Percentiles rank a stretch among this genome's conserved stretches.
Evolutionary conservation across 2,888 invertebrate genomes (phyloP).

Genomic region (Meganola albula): DNA sequence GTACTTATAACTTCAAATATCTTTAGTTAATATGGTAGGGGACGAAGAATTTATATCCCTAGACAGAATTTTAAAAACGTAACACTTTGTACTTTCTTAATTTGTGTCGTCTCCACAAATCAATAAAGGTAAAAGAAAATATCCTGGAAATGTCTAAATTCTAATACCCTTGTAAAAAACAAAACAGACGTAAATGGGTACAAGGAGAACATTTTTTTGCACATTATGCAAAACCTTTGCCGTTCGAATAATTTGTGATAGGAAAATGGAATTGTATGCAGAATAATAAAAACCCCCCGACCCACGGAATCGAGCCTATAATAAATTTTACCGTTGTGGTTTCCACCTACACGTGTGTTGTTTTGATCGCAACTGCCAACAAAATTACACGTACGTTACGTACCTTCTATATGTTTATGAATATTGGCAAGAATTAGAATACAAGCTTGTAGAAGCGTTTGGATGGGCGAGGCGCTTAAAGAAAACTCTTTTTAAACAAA

Average conservation of each 20-base stretch:
- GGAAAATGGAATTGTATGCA: slow-evolving; percentile 73
- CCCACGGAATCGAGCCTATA: slow-evolving; percentile 59
- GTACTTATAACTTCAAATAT: slow-evolving; percentile 11
- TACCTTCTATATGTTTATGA: no score
- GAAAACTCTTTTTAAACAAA: no score
- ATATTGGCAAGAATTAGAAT: no score
- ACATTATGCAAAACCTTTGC: slow-evolving; percentile 64
- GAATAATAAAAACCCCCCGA: slow-evolving; percentile 71
- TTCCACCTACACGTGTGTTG: slow-evolving; percentile 41
- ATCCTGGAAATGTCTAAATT: no score
- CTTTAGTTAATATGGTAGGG: no score
- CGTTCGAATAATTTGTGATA: slow-evolving; percentile 69
- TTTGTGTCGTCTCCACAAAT: no score
- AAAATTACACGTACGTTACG: slow-evolving; percentile 30
- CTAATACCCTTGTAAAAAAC: slow-evolving; percentile 16
- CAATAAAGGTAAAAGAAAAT: no score
- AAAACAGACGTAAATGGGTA: slow-evolving; percentile 53
- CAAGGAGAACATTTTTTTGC: slow-evolving; percentile 58
- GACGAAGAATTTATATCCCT: no score
- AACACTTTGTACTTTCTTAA: no score
- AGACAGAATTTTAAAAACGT: no score
- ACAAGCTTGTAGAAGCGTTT: no score
- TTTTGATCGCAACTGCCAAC: slow-evolving; percentile 41
- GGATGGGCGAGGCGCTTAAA: no score
- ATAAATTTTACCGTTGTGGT: slow-evolving; percentile 59